Percentiles rank a stretch among this genome's conserved stretches.
These are phyloP conservation scores for Spicauda simplicius DNA, from an alignment of 2,888 invertebrate genomes.

Conservation along the genomic window DNA sequence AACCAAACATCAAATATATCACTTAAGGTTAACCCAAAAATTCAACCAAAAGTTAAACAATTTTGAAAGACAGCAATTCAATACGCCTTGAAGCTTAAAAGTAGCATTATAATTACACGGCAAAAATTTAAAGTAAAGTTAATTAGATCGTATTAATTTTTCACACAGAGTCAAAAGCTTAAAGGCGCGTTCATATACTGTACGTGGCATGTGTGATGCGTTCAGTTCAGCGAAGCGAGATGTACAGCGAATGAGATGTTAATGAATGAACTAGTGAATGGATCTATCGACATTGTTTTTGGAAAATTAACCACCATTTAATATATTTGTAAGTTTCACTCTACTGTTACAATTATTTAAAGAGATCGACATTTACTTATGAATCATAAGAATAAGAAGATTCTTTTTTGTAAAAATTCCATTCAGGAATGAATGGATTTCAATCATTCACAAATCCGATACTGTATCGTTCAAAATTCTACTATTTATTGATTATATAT, in stretches of 20 bases:
- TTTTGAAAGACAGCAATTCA: conserved; percentile 44
- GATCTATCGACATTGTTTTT: conserved; percentile 34
- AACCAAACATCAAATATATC: neutral
- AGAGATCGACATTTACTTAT: too few species aligned
- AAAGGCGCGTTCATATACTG: conserved; percentile 59
- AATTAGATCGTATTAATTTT: neutral
- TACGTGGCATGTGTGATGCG: conserved; percentile 75
- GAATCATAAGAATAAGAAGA: too few species aligned
- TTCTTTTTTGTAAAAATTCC: too few species aligned
- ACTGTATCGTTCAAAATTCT: too few species aligned
- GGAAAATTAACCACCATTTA: neutral
- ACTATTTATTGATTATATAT: too few species aligned
- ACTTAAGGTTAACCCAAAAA: conserved; percentile 41
- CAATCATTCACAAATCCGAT: too few species aligned
- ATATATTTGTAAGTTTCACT: too few species aligned
- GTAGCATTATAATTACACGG: neutral
- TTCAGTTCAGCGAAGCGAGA: conserved; percentile 63
- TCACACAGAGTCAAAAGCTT: conserved; percentile 16
- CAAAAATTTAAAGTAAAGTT: neutral
- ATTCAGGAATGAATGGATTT: too few species aligned
- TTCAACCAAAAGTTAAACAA: conserved; percentile 44
- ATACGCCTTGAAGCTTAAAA: conserved; percentile 38
- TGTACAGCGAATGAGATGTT: conserved; percentile 63
- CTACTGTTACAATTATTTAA: too few species aligned
- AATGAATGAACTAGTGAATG: conserved; percentile 44